Conservation (phyloP, 2,113 vertebrate genomes). For the Gopherus flavomarginatus region DNA sequence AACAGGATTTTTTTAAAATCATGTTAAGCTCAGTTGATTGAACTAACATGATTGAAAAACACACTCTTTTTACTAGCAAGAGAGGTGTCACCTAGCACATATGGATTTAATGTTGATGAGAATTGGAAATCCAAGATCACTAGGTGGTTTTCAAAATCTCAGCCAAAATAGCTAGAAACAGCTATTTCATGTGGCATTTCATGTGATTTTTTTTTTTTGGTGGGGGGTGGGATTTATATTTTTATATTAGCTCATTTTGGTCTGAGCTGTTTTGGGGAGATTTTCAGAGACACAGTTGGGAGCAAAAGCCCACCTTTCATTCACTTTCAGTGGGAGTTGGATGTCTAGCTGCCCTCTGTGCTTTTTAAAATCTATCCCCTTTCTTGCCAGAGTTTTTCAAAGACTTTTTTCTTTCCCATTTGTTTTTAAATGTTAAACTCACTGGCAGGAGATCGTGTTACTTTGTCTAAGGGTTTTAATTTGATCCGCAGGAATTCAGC, state of each 20-base stretch:
- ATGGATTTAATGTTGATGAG: not conserved
- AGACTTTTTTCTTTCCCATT: not conserved
- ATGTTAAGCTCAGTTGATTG: not conserved
- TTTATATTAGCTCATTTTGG: not conserved
- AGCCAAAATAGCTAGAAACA: not conserved
- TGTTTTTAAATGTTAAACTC: slow-evolving; percentile 69
- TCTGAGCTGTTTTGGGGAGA: not conserved
- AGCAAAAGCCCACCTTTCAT: not conserved
- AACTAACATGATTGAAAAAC: not conserved
- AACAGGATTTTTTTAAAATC: not conserved
- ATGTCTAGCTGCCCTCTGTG: not conserved
- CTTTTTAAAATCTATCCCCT: not conserved
- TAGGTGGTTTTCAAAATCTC: not conserved
- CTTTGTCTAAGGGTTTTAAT: slow-evolving; percentile 92
- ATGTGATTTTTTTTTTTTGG: no score
- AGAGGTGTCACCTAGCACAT: not conserved
- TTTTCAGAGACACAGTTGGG: not conserved
- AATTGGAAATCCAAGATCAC: not conserved
- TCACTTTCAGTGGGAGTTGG: not conserved
- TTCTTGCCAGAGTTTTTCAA: not conserved
- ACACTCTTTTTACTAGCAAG: not conserved
- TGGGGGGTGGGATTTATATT: not conserved
- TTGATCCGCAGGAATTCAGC: slow-evolving; percentile 95
- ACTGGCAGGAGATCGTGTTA: slow-evolving; percentile 87
- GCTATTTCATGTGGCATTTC: no score